Percentiles rank a stretch among this genome's conserved stretches.
Evolutionary conservation across 2,113 vertebrate species (phyloP).

Genomic region (Sialia sialis): DNA sequence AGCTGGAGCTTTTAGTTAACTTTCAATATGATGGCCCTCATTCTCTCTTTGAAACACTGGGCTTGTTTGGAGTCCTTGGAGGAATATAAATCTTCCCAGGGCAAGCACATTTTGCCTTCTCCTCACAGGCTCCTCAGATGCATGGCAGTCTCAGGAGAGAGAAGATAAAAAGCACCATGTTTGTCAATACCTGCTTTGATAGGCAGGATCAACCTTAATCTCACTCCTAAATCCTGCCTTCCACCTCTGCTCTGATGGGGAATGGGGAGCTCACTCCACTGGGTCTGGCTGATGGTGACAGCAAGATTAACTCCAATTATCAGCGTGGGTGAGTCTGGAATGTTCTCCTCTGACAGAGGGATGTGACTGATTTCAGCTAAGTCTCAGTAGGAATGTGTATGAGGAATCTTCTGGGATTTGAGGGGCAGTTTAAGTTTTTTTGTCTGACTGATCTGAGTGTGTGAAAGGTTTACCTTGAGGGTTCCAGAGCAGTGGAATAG

Average conservation of each 20-base stretch:
- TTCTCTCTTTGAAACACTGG: not conserved
- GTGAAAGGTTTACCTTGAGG: not conserved
- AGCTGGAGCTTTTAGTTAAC: not conserved
- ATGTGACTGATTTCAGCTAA: not conserved
- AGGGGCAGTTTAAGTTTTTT: rapidly evolving
- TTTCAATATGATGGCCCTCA: not conserved
- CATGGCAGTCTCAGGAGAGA: not conserved
- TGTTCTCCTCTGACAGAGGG: not conserved
- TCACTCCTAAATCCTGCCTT: not conserved
- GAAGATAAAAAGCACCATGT: not conserved
- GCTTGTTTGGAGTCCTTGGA: not conserved
- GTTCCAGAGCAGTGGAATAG: not conserved
- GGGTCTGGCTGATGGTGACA: not conserved
- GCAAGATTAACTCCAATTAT: not conserved
- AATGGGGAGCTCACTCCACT: not conserved
- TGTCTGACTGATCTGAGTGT: not conserved
- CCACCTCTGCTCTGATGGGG: not conserved
- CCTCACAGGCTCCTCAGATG: not conserved
- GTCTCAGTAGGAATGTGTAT: not conserved
- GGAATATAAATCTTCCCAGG: not conserved
- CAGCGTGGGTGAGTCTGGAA: not conserved
- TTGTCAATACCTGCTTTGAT: slow-evolving; percentile 20
- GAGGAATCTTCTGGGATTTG: not conserved
- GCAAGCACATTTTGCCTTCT: not conserved
- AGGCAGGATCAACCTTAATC: not conserved